A percentile compares a stretch with the other conserved stretches of the same genome.
phyloP scores from a whole-genome alignment of 2,797 vertebrate genomes.

The Eremophila alpestris region DNA sequence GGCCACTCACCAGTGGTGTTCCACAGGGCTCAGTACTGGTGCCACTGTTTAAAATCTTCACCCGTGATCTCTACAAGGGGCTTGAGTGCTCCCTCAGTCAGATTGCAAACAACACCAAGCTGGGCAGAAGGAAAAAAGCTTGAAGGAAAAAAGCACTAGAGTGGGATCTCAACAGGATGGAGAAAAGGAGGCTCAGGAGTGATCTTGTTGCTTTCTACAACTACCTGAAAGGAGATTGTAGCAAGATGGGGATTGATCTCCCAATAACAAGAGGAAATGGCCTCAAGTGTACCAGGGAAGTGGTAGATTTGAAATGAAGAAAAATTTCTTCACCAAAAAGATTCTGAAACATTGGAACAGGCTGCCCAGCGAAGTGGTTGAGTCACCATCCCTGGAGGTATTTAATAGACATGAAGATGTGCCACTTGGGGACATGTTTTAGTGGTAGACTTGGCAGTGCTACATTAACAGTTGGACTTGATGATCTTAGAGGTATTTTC shows the following conservation, averaged over 20 bases:
- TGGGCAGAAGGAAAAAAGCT: background rate
- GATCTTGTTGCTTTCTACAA: background rate
- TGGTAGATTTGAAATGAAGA: background rate
- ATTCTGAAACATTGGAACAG: background rate
- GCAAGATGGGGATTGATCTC: accelerated
- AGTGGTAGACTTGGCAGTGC: background rate
- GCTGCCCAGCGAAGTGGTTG: background rate
- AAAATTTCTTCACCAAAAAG: background rate
- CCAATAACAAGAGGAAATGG: background rate
- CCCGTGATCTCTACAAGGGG: background rate
- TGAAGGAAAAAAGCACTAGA: background rate
- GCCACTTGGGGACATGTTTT: background rate
- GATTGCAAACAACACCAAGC: background rate
- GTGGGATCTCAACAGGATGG: background rate
- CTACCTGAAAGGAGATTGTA: background rate
- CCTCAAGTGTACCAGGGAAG: background rate
- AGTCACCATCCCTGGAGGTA: background rate
- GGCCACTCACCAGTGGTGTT: background rate
- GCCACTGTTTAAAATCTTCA: background rate
- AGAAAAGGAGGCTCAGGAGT: background rate
- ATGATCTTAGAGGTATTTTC: background rate
- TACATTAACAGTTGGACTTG: background rate
- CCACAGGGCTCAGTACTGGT: background rate
- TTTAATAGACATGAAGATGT: background rate
- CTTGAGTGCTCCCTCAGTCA: background rate